Evolutionary conservation across 2,888 invertebrate genomes (phyloP), one percentile per base, ranked within the genome.

Genomic region (Zygogramma bicolorata): DNA sequence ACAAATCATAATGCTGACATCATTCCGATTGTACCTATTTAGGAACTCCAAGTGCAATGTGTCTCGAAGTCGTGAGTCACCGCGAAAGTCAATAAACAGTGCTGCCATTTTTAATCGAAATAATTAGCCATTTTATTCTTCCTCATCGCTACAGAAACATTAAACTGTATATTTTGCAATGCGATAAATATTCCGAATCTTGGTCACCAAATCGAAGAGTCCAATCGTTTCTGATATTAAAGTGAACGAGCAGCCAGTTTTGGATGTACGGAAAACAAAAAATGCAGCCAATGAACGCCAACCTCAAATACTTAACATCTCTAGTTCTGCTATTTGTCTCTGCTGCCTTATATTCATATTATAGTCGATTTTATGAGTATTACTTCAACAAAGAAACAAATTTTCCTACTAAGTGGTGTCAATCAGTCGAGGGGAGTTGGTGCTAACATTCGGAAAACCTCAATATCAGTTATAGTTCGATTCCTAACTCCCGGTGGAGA

Each of bases 341-440:
- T 84, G 86, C 87, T 87, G 87, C 87, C 87, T 87, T 87, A 87
- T 84, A 81, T 80, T 82, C 81, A 82, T 80, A 77, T 81, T 79
- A 83, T 84, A 85, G 84, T 83, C 76, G 84, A 84, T 83, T 83
- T 42, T 25, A 83, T 82, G 83, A 83, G 77, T 83, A 81, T 76
- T 79, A 75, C 72, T 58, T 49, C n/a, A 25, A n/a, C 53, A 53
- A 27, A 53, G 8, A 27, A 53, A 53, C 20, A 38, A 58, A 63
- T 60, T 65, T 71, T 63, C 63, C 63, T 63, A 63, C 15, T 18
- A 27, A 34, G 27, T 63, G 46, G 29, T 13, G 63, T 15, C 46
- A 29, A 6, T 63, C 49, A 13, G 34, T 49, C 63, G 46, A 63
- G 40, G 38, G 7, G 38, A 61, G 18, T 6, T 34, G 18, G 18